A percentile compares a stretch with the other conserved stretches of the same genome.
Evolutionary conservation across 2,888 invertebrate genomes (phyloP).

Genomic region (Eilema griseolum): DNA sequence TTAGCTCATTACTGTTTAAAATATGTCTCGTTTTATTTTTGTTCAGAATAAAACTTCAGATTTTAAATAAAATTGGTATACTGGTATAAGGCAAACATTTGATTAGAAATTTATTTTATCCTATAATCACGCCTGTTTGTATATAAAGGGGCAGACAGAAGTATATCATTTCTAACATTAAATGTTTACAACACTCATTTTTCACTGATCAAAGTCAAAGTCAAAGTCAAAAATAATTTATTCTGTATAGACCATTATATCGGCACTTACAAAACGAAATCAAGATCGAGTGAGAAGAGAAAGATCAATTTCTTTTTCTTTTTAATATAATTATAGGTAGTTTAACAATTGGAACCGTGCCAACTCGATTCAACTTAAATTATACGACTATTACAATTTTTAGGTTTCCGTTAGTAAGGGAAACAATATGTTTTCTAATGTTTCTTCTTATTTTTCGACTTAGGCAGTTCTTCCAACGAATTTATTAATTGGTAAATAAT

Average conservation of each 20-base stretch:
- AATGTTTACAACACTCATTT: too few relatives aligned
- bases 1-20: not conserved
- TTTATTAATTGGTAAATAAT: too few relatives aligned
- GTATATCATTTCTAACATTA: too few relatives aligned
- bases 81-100: not conserved
- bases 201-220: too few relatives aligned
- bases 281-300: too few relatives aligned
- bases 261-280: too few relatives aligned
- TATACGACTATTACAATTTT: constrained; percentile 79
- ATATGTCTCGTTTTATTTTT: not conserved
- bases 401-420: constrained; percentile 73
- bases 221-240: too few relatives aligned
- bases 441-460: constrained; percentile 61
- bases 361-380: constrained; percentile 77
- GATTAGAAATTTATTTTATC: too few relatives aligned
- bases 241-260: too few relatives aligned
- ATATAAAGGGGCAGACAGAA: too few relatives aligned
- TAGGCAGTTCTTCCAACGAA: constrained; percentile 61
- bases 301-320: too few relatives aligned
- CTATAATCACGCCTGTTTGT: too few relatives aligned
- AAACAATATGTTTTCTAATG: constrained; percentile 72
- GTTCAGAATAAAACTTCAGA: not conserved
- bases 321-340: constrained; percentile 86
- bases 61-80: not conserved
- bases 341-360: constrained; percentile 81